phyloP scores from a whole-genome alignment of 2,888 invertebrate genomes.

The Lathronympha strigana region DNA sequence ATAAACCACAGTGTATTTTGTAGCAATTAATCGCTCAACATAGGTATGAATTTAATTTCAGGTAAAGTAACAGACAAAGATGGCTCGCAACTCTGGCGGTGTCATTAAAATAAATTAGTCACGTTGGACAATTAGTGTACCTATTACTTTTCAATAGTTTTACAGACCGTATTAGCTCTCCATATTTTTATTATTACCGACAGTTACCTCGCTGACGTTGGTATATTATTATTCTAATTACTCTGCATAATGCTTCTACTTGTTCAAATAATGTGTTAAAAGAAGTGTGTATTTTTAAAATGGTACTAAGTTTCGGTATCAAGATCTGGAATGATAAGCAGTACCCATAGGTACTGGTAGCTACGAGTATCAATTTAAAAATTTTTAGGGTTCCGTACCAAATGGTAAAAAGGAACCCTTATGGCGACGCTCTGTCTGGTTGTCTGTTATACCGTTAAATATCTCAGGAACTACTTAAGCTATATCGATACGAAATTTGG shows the following conservation, averaged over 20 bases:
- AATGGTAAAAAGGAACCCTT: too few species aligned
- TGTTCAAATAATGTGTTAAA: background rate
- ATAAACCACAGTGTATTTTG: background rate
- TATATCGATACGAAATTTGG: too few species aligned
- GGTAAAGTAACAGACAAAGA: background rate
- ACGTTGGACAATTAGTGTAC: conserved; percentile 29
- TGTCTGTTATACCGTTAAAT: too few species aligned
- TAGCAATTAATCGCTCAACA: background rate
- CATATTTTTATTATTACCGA: conserved; percentile 22
- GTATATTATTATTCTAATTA: conserved; percentile 37
- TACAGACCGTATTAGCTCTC: conserved; percentile 8
- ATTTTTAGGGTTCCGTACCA: too few species aligned
- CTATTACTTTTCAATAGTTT: conserved; percentile 18
- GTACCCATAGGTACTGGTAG: too few species aligned
- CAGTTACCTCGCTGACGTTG: conserved; percentile 20
- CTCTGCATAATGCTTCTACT: background rate
- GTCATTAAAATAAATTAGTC: conserved; percentile 38
- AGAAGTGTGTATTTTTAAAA: background rate
- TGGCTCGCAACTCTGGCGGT: background rate
- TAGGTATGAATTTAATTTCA: background rate
- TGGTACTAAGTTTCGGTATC: too few species aligned
- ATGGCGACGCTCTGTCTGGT: too few species aligned
- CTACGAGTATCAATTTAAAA: too few species aligned
- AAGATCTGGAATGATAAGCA: too few species aligned
- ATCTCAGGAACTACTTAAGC: too few species aligned